Conservation (phyloP, 2,797 vertebrate species). For the Sebastes itinus region DNA sequence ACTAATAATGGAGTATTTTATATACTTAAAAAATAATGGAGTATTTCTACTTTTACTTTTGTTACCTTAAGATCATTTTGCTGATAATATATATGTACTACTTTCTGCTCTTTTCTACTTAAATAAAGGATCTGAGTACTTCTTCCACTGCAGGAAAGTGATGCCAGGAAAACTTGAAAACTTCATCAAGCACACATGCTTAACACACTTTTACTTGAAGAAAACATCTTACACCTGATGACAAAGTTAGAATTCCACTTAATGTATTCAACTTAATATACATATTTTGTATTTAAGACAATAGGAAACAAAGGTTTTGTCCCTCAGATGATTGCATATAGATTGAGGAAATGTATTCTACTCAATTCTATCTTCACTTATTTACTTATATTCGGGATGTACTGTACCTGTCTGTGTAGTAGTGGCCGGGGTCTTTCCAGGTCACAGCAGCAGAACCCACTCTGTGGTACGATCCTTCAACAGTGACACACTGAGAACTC, state of each 20-base stretch:
- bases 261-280: background rate
- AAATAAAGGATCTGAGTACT: background rate
- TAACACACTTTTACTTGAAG: background rate
- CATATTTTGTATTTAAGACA: background rate
- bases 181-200: background rate
- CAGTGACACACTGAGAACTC: conserved; percentile 53
- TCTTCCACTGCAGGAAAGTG: background rate
- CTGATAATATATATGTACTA: background rate
- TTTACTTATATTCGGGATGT: background rate
- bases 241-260: background rate
- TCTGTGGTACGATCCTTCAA: conserved; percentile 45
- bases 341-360: background rate
- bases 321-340: background rate
- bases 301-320: background rate
- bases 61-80: background rate
- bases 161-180: background rate
- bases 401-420: conserved; percentile 57
- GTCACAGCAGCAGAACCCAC: conserved; percentile 24
- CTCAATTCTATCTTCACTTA: background rate
- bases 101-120: background rate
- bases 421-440: background rate
- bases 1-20: too few species aligned
- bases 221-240: background rate
- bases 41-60: background rate
- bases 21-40: too few species aligned